Conservation (phyloP, 2,888 invertebrate species). For the Hypena proboscidalis region DNA sequence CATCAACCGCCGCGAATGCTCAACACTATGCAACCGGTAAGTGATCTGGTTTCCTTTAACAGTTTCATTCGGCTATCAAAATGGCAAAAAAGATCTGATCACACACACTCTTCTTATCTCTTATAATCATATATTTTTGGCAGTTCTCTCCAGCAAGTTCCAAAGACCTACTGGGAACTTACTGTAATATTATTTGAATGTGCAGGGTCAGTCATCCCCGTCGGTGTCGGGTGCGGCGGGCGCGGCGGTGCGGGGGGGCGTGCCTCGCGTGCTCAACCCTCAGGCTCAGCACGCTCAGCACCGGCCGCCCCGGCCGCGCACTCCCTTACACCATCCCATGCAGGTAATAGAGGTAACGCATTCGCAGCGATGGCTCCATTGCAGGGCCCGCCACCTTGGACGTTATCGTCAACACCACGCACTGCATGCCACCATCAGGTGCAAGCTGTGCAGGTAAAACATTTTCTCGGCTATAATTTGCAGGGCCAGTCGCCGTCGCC, state of each 20-base stretch:
- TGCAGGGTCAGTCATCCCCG: constrained; percentile 22
- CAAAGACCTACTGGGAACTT: too few species aligned
- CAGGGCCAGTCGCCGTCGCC: constrained; percentile 28
- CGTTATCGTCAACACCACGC: too few species aligned
- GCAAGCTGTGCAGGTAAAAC: too few species aligned
- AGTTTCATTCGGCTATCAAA: too few species aligned
- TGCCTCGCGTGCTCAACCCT: constrained; percentile 68
- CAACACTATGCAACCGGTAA: constrained; percentile 42
- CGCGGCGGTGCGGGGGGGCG: constrained; percentile 26
- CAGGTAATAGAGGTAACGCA: constrained; percentile 49
- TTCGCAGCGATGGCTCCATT: too few species aligned
- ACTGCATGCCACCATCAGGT: too few species aligned
- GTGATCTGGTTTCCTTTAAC: background rate
- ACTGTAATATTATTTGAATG: too few species aligned
- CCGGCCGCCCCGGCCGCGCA: constrained; percentile 62
- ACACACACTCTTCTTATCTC: too few species aligned
- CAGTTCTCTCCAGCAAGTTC: too few species aligned
- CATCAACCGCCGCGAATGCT: constrained; percentile 44
- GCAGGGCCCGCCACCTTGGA: too few species aligned
- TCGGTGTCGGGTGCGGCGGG: constrained; percentile 20
- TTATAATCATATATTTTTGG: too few species aligned
- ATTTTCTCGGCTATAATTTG: too few species aligned
- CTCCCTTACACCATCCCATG: constrained; percentile 53
- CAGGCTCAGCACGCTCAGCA: constrained; percentile 63
- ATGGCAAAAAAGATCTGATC: background rate